Evolutionary conservation across 2,888 invertebrate genomes (phyloP).

Genomic region (Zygaena filipendulae): DNA sequence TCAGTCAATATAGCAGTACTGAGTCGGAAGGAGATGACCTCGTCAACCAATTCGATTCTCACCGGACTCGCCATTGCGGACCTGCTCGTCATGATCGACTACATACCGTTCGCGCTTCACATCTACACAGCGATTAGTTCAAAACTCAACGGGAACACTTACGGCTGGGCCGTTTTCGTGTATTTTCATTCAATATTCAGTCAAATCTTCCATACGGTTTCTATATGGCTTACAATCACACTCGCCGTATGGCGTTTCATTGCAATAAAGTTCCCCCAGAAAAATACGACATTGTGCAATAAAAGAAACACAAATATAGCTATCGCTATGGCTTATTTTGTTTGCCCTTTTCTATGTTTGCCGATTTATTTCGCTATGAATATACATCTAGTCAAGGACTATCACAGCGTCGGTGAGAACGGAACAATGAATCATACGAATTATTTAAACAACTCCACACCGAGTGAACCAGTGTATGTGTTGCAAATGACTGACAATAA

Average conservation of each 20-base stretch:
- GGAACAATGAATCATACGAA: slow-evolving; percentile 28
- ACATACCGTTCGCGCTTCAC: slow-evolving; percentile 89
- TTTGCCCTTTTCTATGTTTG: slow-evolving; percentile 85
- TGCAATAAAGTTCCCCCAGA: slow-evolving; percentile 86
- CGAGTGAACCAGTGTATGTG: slow-evolving; percentile 69
- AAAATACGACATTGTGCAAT: slow-evolving; percentile 84
- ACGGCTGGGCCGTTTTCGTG: slow-evolving; percentile 85
- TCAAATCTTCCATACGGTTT: slow-evolving; percentile 89
- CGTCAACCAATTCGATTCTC: slow-evolving; percentile 93
- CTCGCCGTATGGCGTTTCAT: slow-evolving; percentile 94
- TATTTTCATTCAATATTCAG: slow-evolving; percentile 91
- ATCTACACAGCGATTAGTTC: slow-evolving; percentile 73
- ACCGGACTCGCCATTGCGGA: slow-evolving; percentile 93
- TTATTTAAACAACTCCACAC: slow-evolving; percentile 23
- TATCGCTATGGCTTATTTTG: slow-evolving; percentile 80
- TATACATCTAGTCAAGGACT: slow-evolving; percentile 58
- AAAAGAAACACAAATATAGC: slow-evolving; percentile 80
- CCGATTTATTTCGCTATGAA: slow-evolving; percentile 85
- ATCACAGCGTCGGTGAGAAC: slow-evolving; percentile 22
- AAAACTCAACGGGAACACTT: slow-evolving; percentile 58
- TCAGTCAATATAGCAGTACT: slow-evolving; percentile 90
- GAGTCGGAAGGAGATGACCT: slow-evolving; percentile 89
- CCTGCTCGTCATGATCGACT: slow-evolving; percentile 92
- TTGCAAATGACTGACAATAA: slow-evolving; percentile 74
- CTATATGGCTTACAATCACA: slow-evolving; percentile 93